These are phyloP conservation scores for Pristionchus japonicus DNA, from an alignment of 2,888 invertebrate species.

Conservation along the genomic window DNA sequence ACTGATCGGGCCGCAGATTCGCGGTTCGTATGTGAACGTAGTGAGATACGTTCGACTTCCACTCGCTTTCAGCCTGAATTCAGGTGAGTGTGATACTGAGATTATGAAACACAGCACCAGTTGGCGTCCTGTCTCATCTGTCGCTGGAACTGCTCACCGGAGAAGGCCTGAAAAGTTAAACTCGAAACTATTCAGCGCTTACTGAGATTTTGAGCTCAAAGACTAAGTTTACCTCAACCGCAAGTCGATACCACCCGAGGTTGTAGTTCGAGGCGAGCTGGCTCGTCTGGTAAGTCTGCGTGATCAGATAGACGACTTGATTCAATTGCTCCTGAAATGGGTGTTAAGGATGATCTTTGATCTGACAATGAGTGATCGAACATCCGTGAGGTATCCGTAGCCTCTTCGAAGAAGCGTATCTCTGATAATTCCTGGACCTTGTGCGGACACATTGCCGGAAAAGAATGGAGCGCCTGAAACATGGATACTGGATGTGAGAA, in stretches of 20 bases:
- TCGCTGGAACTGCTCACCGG: neutral
- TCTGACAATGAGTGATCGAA: neutral
- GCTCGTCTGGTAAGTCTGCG: neutral
- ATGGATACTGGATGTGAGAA: neutral
- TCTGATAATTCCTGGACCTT: neutral
- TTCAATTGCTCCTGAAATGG: neutral
- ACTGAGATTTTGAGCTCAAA: no score
- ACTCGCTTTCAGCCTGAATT: neutral
- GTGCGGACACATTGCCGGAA: neutral
- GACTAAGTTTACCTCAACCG: neutral
- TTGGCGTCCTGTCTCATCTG: neutral
- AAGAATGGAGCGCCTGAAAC: neutral
- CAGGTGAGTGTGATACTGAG: neutral
- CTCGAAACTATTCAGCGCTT: no score
- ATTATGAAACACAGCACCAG: neutral
- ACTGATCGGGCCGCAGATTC: neutral
- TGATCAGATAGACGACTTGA: neutral
- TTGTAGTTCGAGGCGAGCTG: neutral
- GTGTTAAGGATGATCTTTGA: neutral
- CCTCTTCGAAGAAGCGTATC: neutral
- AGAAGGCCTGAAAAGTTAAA: neutral
- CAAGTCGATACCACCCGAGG: neutral
- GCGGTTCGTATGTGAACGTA: neutral
- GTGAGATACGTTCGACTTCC: neutral
- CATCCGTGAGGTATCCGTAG: slow-evolving; percentile 2